Percentiles rank a stretch among this genome's conserved stretches.
Evolutionary conservation across 2,113 vertebrate species (phyloP).

Genomic region (Parotia lawesii): DNA sequence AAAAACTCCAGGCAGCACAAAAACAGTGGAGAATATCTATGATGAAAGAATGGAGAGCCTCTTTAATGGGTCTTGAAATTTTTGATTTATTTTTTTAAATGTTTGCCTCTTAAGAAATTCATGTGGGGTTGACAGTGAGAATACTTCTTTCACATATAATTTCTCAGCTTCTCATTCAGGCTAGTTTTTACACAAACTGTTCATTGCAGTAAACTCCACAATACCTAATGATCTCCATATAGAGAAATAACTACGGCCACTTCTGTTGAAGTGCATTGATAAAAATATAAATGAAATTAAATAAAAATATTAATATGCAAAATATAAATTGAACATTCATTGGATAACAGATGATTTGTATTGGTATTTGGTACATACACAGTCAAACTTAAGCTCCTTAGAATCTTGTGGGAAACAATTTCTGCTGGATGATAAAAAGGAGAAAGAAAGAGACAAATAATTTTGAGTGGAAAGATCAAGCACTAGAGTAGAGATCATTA

Average conservation of each 20-base stretch:
- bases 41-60: not conserved
- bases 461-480: not conserved
- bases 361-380: not conserved
- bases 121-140: not conserved
- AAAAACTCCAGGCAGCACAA: not conserved
- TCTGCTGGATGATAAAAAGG: not conserved
- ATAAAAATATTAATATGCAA: not conserved
- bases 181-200: not conserved
- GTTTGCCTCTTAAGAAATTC: not conserved
- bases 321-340: not conserved
- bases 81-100: not conserved
- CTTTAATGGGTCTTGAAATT: not conserved
- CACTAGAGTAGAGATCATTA: not conserved
- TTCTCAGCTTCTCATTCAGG: not conserved
- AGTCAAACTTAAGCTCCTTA: not conserved
- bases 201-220: not conserved
- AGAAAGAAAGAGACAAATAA: not conserved
- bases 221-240: not conserved
- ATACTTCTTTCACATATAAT: not conserved
- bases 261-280: not conserved
- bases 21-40: not conserved
- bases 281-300: not conserved
- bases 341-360: not conserved
- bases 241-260: not conserved
- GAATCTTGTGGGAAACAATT: not conserved